Percentiles rank a stretch among this genome's conserved stretches.
Evolutionary conservation across 2,888 invertebrate genomes (phyloP).

Genomic region (Lottia gigantea): DNA sequence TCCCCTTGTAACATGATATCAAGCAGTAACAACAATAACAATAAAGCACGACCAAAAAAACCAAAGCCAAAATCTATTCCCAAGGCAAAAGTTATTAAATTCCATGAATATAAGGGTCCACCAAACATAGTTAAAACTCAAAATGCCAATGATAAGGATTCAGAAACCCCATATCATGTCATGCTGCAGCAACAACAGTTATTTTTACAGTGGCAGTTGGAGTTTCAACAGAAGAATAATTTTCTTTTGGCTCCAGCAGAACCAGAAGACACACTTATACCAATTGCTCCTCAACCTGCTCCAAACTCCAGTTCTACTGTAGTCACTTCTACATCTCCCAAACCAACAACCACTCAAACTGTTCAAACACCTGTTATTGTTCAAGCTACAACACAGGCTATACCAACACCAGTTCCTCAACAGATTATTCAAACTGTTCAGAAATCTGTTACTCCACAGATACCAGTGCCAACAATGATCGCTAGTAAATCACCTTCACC

Average conservation of each 20-base stretch:
- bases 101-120: conserved; percentile 88
- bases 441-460: conserved; percentile 28
- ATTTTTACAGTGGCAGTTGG: conserved; percentile 86
- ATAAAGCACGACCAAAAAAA: conserved; percentile 73
- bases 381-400: conserved; percentile 18
- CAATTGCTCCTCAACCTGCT: conserved; percentile 35
- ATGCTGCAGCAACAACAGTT: conserved; percentile 91
- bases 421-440: conserved; percentile 21
- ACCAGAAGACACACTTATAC: conserved; percentile 29
- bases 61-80: conserved; percentile 81
- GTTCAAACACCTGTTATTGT: conserved; percentile 15
- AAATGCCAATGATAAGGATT: conserved; percentile 23
- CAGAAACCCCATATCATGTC: conserved; percentile 57
- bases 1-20: conserved; percentile 26
- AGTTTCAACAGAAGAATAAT: conserved; percentile 79
- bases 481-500: conserved; percentile 30
- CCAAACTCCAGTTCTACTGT: conserved; percentile 25
- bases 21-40: conserved; percentile 36
- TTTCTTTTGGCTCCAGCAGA: conserved; percentile 27
- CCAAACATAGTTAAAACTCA: conserved; percentile 84
- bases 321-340: conserved; percentile 36
- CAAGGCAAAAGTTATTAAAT: conserved; percentile 91
- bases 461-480: conserved; percentile 42
- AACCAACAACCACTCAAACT: conserved; percentile 37
- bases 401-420: conserved; percentile 23